Evolutionary conservation across 1,140 invertebrate genomes (phyloP).

Genomic region (Cotesia glomerata): DNA sequence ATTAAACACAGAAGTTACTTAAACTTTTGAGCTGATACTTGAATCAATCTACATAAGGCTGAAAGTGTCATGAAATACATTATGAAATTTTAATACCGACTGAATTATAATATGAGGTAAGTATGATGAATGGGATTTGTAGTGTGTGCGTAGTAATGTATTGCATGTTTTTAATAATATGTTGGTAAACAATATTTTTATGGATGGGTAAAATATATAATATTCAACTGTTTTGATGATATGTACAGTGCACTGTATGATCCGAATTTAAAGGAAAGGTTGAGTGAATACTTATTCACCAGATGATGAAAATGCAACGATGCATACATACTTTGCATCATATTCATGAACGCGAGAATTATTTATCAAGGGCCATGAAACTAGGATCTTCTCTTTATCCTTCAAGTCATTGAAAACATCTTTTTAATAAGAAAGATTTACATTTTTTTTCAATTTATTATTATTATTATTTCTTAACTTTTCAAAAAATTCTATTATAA

Average conservation of each 20-base stretch:
- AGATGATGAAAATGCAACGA: conserved; percentile 1
- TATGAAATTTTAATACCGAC: too few relatives aligned
- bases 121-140: too few relatives aligned
- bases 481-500: too few relatives aligned
- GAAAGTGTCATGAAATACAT: too few relatives aligned
- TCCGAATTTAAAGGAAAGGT: neutral
- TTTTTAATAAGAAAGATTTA: neutral
- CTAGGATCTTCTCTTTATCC: neutral
- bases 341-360: conserved; percentile 3
- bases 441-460: neutral
- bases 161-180: too few relatives aligned
- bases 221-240: neutral
- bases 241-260: neutral
- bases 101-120: too few relatives aligned
- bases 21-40: too few relatives aligned
- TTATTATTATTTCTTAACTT: too few relatives aligned
- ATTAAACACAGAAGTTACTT: too few relatives aligned
- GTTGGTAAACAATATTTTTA: too few relatives aligned
- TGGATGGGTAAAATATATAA: neutral
- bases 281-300: conserved; percentile 11
- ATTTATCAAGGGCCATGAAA: neutral
- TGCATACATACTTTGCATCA: neutral
- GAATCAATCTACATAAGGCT: too few relatives aligned
- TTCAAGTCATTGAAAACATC: neutral
- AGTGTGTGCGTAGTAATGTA: too few relatives aligned